Conservation (phyloP, 1,140 invertebrate genomes). For the Kradibia gibbosae region DNA sequence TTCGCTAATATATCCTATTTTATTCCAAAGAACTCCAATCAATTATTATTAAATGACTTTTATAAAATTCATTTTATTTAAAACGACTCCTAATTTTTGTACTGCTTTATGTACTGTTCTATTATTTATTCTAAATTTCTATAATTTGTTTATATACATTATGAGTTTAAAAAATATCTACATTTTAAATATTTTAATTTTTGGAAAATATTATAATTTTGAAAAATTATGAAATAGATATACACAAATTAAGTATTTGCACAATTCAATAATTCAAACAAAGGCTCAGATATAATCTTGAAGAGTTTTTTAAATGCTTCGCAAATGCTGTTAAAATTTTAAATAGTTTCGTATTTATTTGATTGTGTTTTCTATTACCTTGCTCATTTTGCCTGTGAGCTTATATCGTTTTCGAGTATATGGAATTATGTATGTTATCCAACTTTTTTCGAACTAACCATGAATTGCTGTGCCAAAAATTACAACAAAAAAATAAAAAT, state of each 20-base stretch:
- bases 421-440: constrained; percentile 57
- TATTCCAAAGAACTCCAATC: constrained; percentile 32
- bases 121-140: constrained; percentile 27
- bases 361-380: constrained; percentile 35
- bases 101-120: constrained; percentile 23
- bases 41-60: constrained; percentile 20
- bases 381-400: constrained; percentile 58
- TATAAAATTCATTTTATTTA: constrained; percentile 33
- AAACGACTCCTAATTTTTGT: constrained; percentile 41
- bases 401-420: constrained; percentile 58
- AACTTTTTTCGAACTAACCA: constrained; percentile 56
- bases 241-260: constrained; percentile 30
- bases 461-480: constrained; percentile 29
- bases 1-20: constrained; percentile 52
- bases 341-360: constrained; percentile 30
- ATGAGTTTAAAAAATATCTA: constrained; percentile 38
- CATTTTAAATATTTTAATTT: constrained; percentile 22
- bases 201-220: constrained; percentile 24
- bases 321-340: constrained; percentile 35
- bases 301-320: constrained; percentile 31
- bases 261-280: no score
- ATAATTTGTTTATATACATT: constrained; percentile 21
- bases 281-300: no score
- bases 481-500: constrained; percentile 11
- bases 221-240: constrained; percentile 18